phyloP scores from a whole-genome alignment of 2,888 invertebrate genomes.

The Mythimna ferrago region DNA sequence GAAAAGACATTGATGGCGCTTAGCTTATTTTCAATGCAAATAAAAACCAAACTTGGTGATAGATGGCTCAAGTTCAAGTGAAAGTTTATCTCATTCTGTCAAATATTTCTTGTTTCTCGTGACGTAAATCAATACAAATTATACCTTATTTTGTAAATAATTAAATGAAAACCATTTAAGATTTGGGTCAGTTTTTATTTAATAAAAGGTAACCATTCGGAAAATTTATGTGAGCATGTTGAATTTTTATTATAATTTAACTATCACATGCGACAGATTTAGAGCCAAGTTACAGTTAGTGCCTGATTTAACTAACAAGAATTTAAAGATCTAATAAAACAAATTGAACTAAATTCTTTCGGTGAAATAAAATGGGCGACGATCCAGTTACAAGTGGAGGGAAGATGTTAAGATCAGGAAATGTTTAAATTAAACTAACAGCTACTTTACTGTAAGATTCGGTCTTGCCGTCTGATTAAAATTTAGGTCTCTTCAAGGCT shows the following conservation, averaged over 20 bases:
- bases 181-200: slow-evolving; percentile 9
- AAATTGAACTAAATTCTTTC: slow-evolving; percentile 21
- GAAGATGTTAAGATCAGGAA: not conserved
- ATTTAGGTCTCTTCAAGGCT: too few relatives aligned
- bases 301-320: not conserved
- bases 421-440: not conserved
- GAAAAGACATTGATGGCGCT: slow-evolving; percentile 23
- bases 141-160: slow-evolving; percentile 19
- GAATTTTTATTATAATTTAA: slow-evolving; percentile 24
- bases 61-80: slow-evolving; percentile 16
- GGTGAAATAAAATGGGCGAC: not conserved
- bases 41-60: slow-evolving; percentile 35
- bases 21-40: slow-evolving; percentile 47
- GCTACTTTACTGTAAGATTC: not conserved
- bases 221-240: slow-evolving; percentile 39
- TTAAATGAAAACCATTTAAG: slow-evolving; percentile 23
- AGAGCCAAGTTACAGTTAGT: not conserved
- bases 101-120: slow-evolving; percentile 24
- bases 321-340: slow-evolving; percentile 11
- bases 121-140: slow-evolving; percentile 28
- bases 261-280: slow-evolving; percentile 1
- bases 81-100: slow-evolving; percentile 43
- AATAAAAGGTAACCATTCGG: slow-evolving; percentile 14
- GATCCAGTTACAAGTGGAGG: not conserved
- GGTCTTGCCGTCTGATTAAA: too few relatives aligned